Evolutionary conservation across 2,113 vertebrate species (phyloP), one percentile per base, ranked within the genome.

Genomic region (Ailurus styani): DNA sequence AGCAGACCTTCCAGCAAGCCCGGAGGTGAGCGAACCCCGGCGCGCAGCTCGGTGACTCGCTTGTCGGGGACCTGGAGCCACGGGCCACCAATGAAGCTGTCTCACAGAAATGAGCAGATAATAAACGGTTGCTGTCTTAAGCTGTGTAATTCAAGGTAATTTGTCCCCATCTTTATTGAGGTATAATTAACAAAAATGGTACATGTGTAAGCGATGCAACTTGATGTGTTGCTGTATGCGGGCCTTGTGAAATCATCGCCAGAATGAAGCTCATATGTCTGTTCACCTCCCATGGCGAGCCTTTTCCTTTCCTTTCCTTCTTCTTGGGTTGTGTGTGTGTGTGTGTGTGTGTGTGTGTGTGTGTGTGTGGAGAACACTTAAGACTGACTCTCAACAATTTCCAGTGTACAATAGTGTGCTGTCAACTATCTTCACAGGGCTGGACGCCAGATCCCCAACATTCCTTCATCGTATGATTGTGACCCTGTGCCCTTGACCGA

Each of bases 41-140:
- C 18, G n/a, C 42, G 3, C 10, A 2, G 29, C 11, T 11, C 7
- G n/a, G 11, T 2, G 17, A 21, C 57, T n/a, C 1, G 1, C 23
- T 23, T 20, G 11, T 17, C 6, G 18, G 68, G 23, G 52, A 55
- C 17, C 52, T 40, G 0, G 3, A 15, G 6, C 25, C 42, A 70
- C 0, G 14, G 68, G 14, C 7, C 50, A 23, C 23, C 54, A 6
- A 21, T 0, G 14, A 66, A 55, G 55, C 15, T n/a, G 1, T n/a
- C 34, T 40, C 14, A 18, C 40, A 20, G 40, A 70, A 18, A 20
- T 1, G 9, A 75, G n/a, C 57, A 23, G 7, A 18, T 27, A 4
- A 47, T 13, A 55, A 11, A 37, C 1, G 10, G 0, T 52, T 29
- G 73, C 73, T 25, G n/a, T 52, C 62, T 40, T 25, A 21, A 81